A percentile compares a stretch with the other conserved stretches of the same genome.
Evolutionary conservation across 1,140 invertebrate species (phyloP).

Genomic region (Chironomus tepperi): DNA sequence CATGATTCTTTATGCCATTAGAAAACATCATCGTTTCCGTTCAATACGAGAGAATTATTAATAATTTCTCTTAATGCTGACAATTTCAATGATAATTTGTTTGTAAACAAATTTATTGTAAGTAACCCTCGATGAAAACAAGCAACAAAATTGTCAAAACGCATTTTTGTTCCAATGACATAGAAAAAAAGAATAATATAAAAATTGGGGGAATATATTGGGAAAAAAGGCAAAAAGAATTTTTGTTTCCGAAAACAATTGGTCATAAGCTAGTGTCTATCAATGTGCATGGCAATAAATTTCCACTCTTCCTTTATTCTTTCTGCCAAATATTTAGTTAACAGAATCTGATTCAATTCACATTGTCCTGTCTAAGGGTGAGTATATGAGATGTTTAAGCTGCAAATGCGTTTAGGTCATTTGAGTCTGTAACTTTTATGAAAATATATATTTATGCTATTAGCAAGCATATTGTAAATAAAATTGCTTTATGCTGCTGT

Average conservation of each 20-base stretch:
- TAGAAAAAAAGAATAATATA: background rate
- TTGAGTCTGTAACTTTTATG: no score
- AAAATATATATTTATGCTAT: background rate
- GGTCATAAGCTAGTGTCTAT: conserved; percentile 15
- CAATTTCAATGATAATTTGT: conserved; percentile 19
- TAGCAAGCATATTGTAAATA: background rate
- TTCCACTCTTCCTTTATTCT: background rate
- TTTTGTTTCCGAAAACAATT: conserved; percentile 20
- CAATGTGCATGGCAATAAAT: conserved; percentile 14
- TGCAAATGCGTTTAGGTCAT: no score
- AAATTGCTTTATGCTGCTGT: background rate
- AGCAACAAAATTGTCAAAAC: background rate
- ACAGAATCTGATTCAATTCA: no score
- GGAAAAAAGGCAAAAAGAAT: background rate
- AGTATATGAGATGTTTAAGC: no score
- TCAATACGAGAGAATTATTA: background rate
- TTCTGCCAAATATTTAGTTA: no score
- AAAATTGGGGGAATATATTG: background rate
- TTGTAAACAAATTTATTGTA: conserved; percentile 22
- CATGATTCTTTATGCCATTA: background rate
- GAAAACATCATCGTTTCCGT: conserved; percentile 17
- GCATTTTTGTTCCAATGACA: conserved; percentile 10
- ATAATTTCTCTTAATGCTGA: background rate
- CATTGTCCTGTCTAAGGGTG: no score
- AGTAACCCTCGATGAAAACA: background rate